Percentiles rank a stretch among this genome's conserved stretches.
phyloP scores from a whole-genome alignment of 2,113 vertebrate species.

The Nematolebias whitei region DNA sequence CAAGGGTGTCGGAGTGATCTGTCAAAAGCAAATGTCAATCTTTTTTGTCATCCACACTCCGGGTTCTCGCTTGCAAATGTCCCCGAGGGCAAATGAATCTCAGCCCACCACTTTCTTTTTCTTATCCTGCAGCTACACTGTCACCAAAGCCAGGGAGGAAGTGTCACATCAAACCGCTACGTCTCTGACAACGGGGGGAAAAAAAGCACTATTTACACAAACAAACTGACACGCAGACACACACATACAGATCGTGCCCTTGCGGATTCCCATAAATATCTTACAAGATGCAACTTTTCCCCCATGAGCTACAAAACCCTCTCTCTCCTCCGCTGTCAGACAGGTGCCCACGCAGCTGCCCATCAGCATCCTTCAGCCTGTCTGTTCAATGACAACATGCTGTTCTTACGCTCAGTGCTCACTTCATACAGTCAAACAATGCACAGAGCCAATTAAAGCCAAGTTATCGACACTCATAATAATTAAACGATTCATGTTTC shows the following conservation, averaged over 20 bases:
- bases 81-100: conserved; percentile 54
- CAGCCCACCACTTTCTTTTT: conserved; percentile 59
- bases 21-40: conserved; percentile 78
- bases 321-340: conserved; percentile 62
- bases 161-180: conserved; percentile 59
- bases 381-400: conserved; percentile 60
- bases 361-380: conserved; percentile 66
- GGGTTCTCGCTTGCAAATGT: conserved; percentile 62
- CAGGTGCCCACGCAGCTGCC: conserved; percentile 81
- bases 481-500: conserved; percentile 20
- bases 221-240: conserved; percentile 57
- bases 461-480: conserved; percentile 20
- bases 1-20: conserved; percentile 69
- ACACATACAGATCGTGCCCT: conserved; percentile 57
- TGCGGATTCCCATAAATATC: conserved; percentile 74
- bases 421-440: conserved; percentile 44
- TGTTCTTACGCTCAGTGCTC: conserved; percentile 41
- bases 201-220: conserved; percentile 69
- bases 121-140: conserved; percentile 59
- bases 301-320: conserved; percentile 57
- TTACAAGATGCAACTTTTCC: conserved; percentile 63
- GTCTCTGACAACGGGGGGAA: conserved; percentile 56
- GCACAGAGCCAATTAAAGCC: conserved; percentile 25
- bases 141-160: conserved; percentile 62
- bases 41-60: conserved; percentile 72